Conservation (phyloP, 2,113 vertebrate species). For the Saguinus midas region DNA sequence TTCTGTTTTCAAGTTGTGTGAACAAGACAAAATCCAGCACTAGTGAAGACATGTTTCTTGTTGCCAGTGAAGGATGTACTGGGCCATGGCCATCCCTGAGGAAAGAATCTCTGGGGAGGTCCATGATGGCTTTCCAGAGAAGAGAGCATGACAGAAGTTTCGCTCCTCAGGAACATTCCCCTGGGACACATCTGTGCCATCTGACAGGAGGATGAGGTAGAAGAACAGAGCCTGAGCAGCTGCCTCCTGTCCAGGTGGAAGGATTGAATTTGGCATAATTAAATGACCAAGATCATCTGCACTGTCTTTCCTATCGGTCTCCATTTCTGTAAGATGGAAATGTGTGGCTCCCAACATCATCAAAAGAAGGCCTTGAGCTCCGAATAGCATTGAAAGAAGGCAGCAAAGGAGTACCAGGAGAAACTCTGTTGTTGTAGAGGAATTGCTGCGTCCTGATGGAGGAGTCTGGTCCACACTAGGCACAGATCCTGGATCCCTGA, state of each 20-base stretch:
- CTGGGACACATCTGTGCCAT: background rate
- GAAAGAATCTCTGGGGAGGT: background rate
- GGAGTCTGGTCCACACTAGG: background rate
- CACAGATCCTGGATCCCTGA: background rate
- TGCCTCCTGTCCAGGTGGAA: background rate
- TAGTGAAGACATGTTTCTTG: background rate
- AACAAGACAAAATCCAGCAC: background rate
- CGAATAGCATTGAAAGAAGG: no score
- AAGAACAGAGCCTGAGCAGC: background rate
- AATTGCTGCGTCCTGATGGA: background rate
- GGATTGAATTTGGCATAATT: background rate
- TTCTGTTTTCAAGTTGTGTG: background rate
- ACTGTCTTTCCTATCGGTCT: background rate
- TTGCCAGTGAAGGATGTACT: background rate
- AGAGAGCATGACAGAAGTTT: no score
- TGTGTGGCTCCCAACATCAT: background rate
- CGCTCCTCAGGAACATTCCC: background rate
- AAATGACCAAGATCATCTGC: background rate
- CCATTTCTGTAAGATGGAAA: background rate
- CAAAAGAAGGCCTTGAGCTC: background rate
- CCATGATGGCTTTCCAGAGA: background rate
- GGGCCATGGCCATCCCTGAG: background rate
- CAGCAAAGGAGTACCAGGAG: background rate
- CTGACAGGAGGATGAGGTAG: background rate
- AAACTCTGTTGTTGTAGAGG: background rate